These are phyloP conservation scores for Bugulina stolonifera DNA, from an alignment of 2,888 invertebrate genomes.

Conservation along the genomic window DNA sequence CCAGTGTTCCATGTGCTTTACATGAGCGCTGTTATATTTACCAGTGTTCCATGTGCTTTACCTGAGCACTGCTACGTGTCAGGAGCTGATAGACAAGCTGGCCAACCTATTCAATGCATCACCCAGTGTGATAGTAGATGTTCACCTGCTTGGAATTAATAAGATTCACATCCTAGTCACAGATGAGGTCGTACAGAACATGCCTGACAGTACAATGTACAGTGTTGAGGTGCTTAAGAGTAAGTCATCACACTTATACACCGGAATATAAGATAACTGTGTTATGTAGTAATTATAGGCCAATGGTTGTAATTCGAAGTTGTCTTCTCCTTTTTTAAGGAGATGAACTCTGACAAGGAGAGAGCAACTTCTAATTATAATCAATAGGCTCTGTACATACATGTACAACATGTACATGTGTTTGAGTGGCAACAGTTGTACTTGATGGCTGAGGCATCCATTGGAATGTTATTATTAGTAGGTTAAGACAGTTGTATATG, in stretches of 20 bases:
- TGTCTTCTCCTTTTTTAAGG: no score
- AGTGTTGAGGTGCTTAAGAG: constrained; percentile 60
- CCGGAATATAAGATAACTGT: no score
- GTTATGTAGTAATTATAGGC: no score
- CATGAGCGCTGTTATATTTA: constrained; percentile 58
- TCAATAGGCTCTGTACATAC: no score
- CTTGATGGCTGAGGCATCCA: no score
- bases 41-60: constrained; percentile 75
- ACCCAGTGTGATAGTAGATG: constrained; percentile 56
- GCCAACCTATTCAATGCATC: constrained; percentile 59
- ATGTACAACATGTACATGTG: no score
- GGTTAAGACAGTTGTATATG: no score
- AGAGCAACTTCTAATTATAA: no score
- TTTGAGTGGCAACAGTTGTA: no score
- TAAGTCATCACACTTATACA: constrained; percentile 33
- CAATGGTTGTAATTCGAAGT: no score
- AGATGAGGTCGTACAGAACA: constrained; percentile 76
- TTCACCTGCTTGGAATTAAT: constrained; percentile 75
- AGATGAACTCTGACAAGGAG: no score
- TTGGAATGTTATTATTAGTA: no score
- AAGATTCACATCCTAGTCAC: constrained; percentile 77
- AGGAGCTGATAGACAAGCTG: constrained; percentile 65
- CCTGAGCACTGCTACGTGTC: constrained; percentile 63
- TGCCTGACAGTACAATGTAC: constrained; percentile 73
- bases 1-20: constrained; percentile 75